Percentiles rank a stretch among this genome's conserved stretches.
phyloP scores from a whole-genome alignment of 2,888 invertebrate species.

The Agonum fuliginosum region DNA sequence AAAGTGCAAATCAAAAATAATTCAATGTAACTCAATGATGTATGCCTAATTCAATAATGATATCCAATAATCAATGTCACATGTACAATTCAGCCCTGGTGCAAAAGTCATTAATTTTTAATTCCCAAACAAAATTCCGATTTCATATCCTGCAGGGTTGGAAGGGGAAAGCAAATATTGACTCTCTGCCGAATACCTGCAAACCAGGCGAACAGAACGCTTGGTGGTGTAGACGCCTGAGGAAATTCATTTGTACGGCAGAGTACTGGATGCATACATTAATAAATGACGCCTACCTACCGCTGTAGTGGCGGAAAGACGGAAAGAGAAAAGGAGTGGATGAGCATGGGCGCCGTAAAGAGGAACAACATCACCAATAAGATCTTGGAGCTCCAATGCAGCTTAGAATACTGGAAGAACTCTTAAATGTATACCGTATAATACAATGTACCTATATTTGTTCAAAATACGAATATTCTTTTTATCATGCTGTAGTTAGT shows the following conservation, averaged over 20 bases:
- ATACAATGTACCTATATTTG: no score
- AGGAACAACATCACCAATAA: no score
- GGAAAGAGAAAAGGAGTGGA: background rate
- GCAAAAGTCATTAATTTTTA: constrained; percentile 36
- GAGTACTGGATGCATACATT: constrained; percentile 24
- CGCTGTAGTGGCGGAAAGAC: background rate
- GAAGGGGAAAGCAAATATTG: constrained; percentile 22
- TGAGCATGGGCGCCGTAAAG: no score
- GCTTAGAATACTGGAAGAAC: no score
- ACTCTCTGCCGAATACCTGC: constrained; percentile 19
- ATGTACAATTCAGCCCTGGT: background rate
- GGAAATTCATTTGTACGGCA: constrained; percentile 36
- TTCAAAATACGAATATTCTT: no score
- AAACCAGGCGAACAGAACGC: constrained; percentile 11
- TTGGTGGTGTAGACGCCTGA: constrained; percentile 18
- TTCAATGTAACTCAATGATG: no score
- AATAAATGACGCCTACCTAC: constrained; percentile 18
- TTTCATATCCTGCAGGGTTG: constrained; percentile 1
- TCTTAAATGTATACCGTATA: no score
- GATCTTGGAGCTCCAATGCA: no score
- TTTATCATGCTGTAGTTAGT: no score
- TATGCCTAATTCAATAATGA: no score
- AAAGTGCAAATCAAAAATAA: no score
- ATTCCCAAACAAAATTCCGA: constrained; percentile 35
- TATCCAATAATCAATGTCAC: no score